phyloP scores from a whole-genome alignment of 2,113 vertebrate genomes.

The Crotophaga sulcirostris region DNA sequence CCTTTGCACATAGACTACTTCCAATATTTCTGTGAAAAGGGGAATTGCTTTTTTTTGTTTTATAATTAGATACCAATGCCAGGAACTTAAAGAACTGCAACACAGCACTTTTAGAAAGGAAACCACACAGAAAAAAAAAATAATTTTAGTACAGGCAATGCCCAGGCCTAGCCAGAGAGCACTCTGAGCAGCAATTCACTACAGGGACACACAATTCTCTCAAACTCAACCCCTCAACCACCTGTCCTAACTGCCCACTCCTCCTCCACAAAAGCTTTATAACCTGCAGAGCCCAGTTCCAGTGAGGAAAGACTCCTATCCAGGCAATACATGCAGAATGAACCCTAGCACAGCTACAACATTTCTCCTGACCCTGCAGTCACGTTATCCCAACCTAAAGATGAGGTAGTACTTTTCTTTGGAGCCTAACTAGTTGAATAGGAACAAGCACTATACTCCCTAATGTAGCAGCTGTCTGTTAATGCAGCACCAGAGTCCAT shows the following conservation, averaged over 20 bases:
- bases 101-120: background rate
- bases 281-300: background rate
- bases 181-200: slow-evolving; percentile 15
- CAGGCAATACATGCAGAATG: background rate
- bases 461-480: background rate
- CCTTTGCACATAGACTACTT: background rate
- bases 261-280: background rate
- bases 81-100: background rate
- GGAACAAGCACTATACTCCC: background rate
- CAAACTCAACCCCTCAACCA: background rate
- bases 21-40: background rate
- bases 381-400: background rate
- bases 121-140: background rate
- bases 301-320: background rate
- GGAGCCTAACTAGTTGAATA: background rate
- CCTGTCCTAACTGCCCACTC: background rate
- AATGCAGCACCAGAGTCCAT: background rate
- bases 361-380: background rate
- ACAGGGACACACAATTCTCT: background rate
- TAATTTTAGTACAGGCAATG: background rate
- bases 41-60: background rate
- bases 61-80: background rate
- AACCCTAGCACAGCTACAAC: background rate
- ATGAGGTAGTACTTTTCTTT: slow-evolving; percentile 66
- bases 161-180: background rate